Evolutionary conservation across 2,888 invertebrate species (phyloP).

Genomic region (Mantis religiosa): DNA sequence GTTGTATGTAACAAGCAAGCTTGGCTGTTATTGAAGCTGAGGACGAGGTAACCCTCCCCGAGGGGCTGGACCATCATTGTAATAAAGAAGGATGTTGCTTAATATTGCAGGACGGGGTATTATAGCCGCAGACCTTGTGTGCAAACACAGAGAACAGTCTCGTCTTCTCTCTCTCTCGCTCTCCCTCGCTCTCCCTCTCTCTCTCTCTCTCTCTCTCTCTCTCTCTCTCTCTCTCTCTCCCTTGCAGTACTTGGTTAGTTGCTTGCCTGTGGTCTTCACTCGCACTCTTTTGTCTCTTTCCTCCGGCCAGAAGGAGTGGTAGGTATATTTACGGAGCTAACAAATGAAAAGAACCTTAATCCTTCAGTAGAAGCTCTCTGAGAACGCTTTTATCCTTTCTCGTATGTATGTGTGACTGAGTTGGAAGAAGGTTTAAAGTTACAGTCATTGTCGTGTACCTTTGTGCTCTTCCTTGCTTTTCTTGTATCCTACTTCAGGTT

Average conservation of each 20-base stretch:
- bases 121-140: neutral
- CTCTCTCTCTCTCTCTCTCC: too few relatives aligned
- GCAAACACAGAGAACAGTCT: neutral
- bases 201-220: too few relatives aligned
- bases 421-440: neutral
- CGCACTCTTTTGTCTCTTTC: neutral
- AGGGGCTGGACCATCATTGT: neutral
- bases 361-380: neutral
- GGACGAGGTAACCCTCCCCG: neutral
- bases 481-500: neutral
- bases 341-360: neutral
- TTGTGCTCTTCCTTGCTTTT: neutral
- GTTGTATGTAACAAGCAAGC: neutral
- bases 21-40: neutral
- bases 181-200: too few relatives aligned
- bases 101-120: conserved; percentile 19
- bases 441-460: neutral
- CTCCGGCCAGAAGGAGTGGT: neutral
- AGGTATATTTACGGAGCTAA: neutral
- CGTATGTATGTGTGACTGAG: neutral
- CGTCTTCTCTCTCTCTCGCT: too few relatives aligned
- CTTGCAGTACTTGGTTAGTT: neutral
- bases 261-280: neutral
- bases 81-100: conserved; percentile 23
- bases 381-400: neutral